phyloP scores from a whole-genome alignment of 2,888 invertebrate species.

The Hyppa rectilinea region DNA sequence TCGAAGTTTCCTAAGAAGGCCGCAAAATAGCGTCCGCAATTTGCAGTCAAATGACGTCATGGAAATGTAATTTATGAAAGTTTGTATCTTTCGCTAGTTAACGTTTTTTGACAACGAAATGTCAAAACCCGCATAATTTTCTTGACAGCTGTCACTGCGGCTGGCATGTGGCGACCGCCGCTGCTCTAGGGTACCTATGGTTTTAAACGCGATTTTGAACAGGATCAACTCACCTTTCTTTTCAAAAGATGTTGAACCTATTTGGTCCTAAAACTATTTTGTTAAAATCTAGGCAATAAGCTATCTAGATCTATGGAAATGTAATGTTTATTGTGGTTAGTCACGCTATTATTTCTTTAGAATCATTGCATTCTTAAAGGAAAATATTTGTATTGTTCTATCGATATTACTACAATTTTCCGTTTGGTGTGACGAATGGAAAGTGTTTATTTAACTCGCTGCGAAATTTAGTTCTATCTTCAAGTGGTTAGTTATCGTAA shows the following conservation, averaged over 20 bases:
- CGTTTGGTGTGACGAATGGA: slow-evolving; percentile 3
- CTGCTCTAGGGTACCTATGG: no score
- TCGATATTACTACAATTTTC: slow-evolving; percentile 18
- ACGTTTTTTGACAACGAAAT: no score
- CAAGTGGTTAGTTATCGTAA: background rate
- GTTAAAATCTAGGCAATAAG: slow-evolving; percentile 8
- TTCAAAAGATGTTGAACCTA: slow-evolving; percentile 18
- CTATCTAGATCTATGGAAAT: slow-evolving; percentile 9
- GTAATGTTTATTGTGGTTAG: slow-evolving; percentile 24
- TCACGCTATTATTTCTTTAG: slow-evolving; percentile 33
- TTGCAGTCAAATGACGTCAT: no score
- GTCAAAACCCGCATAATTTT: no score
- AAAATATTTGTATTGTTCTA: slow-evolving; percentile 28
- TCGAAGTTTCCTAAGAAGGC: no score
- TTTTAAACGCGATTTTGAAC: background rate
- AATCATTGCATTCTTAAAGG: slow-evolving; percentile 22
- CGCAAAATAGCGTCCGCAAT: no score
- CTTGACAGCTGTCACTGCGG: no score
- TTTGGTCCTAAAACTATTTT: slow-evolving; percentile 7
- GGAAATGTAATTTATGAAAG: no score
- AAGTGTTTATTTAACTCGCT: background rate
- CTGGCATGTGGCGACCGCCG: no score
- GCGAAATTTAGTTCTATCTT: slow-evolving; percentile 5
- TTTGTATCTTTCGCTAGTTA: no score
- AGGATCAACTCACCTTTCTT: background rate